phyloP scores from a whole-genome alignment of 2,797 vertebrate genomes.

The Pygocentrus nattereri region DNA sequence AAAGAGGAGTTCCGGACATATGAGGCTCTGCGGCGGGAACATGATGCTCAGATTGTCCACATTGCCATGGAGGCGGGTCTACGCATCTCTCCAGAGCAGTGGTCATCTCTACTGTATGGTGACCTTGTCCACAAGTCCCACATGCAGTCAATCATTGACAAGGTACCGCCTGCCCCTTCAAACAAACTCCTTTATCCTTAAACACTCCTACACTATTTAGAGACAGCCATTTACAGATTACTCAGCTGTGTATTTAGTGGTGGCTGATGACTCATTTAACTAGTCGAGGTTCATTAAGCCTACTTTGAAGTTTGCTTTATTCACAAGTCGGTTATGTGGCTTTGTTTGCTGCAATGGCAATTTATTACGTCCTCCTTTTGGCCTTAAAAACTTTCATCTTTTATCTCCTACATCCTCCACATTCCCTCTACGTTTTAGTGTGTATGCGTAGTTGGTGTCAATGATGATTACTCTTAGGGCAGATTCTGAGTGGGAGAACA shows the following conservation, averaged over 20 bases:
- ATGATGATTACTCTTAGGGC: constrained; percentile 97
- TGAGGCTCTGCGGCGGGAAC: constrained; percentile 92
- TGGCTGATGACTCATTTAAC: not conserved
- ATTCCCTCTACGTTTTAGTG: not conserved
- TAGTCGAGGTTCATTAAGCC: not conserved
- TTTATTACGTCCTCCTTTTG: not conserved
- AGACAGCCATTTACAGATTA: not conserved
- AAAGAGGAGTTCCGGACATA: constrained; percentile 97
- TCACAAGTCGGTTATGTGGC: not conserved
- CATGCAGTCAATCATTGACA: constrained; percentile 98
- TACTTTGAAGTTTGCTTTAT: not conserved
- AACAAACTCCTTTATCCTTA: not conserved
- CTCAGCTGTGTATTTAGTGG: not conserved
- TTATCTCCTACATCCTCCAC: not conserved
- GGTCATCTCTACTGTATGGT: constrained; percentile 96
- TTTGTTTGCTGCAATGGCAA: not conserved
- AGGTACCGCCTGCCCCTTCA: constrained; percentile 71
- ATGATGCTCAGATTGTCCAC: constrained; percentile 96
- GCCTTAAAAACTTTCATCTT: not conserved
- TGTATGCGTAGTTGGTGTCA: constrained; percentile 60
- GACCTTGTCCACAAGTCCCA: constrained; percentile 97
- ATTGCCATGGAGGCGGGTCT: constrained; percentile 98
- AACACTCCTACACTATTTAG: not conserved
- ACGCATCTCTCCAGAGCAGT: constrained; percentile 95
- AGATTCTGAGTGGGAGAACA: constrained; percentile 89